Percentiles rank a stretch among this genome's conserved stretches.
These are phyloP conservation scores for Acipenser transmontanus DNA, from an alignment of 2,797 vertebrate genomes.

Conservation along the genomic window DNA sequence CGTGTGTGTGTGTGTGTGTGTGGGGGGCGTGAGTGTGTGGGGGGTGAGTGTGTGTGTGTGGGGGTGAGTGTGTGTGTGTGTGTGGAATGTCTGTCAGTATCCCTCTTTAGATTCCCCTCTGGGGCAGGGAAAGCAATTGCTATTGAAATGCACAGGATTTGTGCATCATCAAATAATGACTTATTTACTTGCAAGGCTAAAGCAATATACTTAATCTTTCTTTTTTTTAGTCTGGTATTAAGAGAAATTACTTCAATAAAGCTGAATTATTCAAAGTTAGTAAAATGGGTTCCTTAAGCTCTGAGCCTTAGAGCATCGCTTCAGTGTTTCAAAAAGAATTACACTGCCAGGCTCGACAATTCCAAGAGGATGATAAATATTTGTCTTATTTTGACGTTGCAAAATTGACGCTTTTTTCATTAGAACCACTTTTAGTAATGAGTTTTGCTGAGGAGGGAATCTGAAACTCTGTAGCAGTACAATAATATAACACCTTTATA, in stretches of 20 bases:
- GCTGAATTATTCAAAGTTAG: constrained; percentile 22
- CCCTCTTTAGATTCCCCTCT: neutral
- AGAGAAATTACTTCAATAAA: constrained; percentile 27
- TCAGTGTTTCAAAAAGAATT: constrained; percentile 21
- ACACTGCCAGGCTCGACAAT: constrained; percentile 10
- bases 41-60: constrained; percentile 7
- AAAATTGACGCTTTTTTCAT: constrained; percentile 19
- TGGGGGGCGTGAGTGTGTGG: constrained; percentile 7
- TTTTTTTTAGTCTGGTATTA: constrained; percentile 20
- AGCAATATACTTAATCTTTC: constrained; percentile 20
- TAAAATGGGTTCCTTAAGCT: constrained; percentile 13
- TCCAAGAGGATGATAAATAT: constrained; percentile 19
- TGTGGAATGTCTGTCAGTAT: constrained; percentile 8
- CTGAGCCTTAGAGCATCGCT: constrained; percentile 1
- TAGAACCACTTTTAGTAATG: constrained; percentile 17
- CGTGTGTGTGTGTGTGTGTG: neutral
- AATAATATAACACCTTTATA: constrained; percentile 2
- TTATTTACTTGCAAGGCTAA: constrained; percentile 21
- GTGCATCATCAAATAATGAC: constrained; percentile 14
- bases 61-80: constrained; percentile 5
- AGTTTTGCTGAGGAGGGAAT: neutral
- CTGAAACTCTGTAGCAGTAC: neutral
- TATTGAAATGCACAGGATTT: neutral
- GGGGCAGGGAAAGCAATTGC: neutral
- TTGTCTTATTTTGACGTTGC: constrained; percentile 20